phyloP scores from a whole-genome alignment of 2,888 invertebrate species.

The Plemyria rubiginata region DNA sequence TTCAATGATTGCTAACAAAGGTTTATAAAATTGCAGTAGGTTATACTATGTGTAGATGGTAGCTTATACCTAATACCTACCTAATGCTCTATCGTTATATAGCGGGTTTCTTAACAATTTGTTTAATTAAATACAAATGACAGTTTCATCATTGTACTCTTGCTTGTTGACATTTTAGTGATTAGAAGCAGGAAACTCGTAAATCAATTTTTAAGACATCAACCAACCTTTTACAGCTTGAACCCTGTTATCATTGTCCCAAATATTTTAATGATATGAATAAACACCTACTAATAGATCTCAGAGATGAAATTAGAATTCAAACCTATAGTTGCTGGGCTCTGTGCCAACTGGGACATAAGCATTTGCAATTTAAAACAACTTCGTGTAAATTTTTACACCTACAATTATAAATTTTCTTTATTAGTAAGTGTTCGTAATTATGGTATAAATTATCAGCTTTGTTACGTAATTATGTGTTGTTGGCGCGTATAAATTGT shows the following conservation, averaged over 20 bases:
- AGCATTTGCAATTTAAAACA: conserved; percentile 6
- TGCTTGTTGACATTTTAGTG: not conserved
- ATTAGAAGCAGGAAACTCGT: conserved; percentile 5
- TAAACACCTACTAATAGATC: not conserved
- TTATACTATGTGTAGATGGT: too few species aligned
- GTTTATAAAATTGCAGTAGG: too few species aligned
- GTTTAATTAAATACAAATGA: not conserved
- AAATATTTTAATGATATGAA: conserved; percentile 17
- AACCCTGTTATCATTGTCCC: conserved; percentile 22
- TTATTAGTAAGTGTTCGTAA: conserved; percentile 10
- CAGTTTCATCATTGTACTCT: not conserved
- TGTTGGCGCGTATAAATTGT: conserved; percentile 24
- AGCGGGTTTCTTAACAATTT: too few species aligned
- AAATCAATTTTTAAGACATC: conserved; percentile 5
- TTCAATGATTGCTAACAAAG: too few species aligned
- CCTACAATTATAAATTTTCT: conserved; percentile 6
- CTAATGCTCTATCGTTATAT: too few species aligned
- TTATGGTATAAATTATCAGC: not conserved
- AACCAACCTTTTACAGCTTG: conserved; percentile 2
- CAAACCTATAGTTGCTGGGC: conserved; percentile 12
- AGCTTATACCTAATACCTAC: too few species aligned
- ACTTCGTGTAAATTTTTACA: conserved; percentile 22
- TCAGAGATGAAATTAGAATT: conserved; percentile 15
- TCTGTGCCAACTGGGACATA: conserved; percentile 22
- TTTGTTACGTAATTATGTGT: conserved; percentile 20